Base-by-base conservation (phyloP, 2,888 invertebrate genomes). In the Nemotelus pantherinus region DNA sequence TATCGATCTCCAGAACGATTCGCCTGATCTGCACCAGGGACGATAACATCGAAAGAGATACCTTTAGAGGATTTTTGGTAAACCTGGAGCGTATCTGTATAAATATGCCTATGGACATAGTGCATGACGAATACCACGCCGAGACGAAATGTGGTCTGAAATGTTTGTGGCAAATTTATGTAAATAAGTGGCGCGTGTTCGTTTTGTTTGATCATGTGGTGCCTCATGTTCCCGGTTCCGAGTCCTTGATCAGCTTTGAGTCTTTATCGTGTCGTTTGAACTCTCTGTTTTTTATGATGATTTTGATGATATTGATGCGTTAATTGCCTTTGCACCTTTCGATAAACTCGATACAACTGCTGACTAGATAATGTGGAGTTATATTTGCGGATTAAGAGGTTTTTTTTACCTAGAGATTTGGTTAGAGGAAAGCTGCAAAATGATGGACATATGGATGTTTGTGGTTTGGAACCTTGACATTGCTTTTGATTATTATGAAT, bases 241-340 rank as follows among this genome's bases (percentile, higher is more conserved):
- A 72, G 58, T 72, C 72, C 47, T 45, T 25, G 7, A 55, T 4
- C 60, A 44, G 25, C 25, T 43, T 44, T 43, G 57, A 39, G n/a
- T 53, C n/a, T 43, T 9, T 58, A 60, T 7, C 3, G 6, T 7
- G 39, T 60, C 4, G 39, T 6, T 10, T 25, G 48, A 47, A 25
- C 25, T 44, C n/a, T 60, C 47, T 72, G 53, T 72, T 72, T 72
- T 58, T 60, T 43, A 60, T 57, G 72, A 47, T 53, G 72, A 72
- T 58, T 72, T 72, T 47, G 55, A 25, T 25, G 25, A 55, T 72
- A 72, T 58, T 60, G 60, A 72, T 58, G 44, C 72, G 45, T 44
- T 58, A 72, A 72, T 72, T 72, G 58, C 58, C 72, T 72, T 72
- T 72, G 58, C 72, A 72, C 72, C 72, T 72, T 72, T 72, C 47